Evolutionary conservation across 2,888 invertebrate species (phyloP).

Genomic region (Mesoligia furuncula): DNA sequence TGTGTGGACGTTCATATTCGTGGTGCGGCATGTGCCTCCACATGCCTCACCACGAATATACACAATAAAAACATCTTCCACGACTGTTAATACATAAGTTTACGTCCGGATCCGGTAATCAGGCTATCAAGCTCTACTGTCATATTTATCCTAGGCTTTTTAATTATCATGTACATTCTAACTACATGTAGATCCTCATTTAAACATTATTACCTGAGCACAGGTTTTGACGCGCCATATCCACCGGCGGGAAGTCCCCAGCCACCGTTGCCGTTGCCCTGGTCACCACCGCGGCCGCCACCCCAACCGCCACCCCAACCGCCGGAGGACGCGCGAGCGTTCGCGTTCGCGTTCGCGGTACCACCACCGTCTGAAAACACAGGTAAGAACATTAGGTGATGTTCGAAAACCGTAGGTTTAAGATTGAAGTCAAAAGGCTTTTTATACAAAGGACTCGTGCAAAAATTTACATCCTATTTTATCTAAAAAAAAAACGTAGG

Average conservation of each 20-base stretch:
- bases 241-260: conserved; percentile 68
- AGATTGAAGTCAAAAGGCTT: background rate
- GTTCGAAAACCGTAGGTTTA: background rate
- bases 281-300: conserved; percentile 17
- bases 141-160: background rate
- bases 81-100: background rate
- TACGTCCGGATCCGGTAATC: background rate
- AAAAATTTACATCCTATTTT: background rate
- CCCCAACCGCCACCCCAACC: conserved; percentile 24
- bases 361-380: conserved; percentile 72
- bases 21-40: no score
- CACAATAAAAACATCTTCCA: background rate
- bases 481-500: background rate
- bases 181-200: background rate
- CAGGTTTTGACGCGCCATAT: conserved; percentile 76
- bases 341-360: conserved; percentile 64
- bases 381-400: conserved; percentile 5
- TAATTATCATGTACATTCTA: background rate
- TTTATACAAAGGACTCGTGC: background rate
- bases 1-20: no score
- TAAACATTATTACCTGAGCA: conserved; percentile 54
- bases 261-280: conserved; percentile 67
- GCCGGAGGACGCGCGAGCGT: conserved; percentile 65
- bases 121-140: background rate
- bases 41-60: no score